Evolutionary conservation across 1,140 invertebrate genomes (phyloP).

Genomic region (Zaprionus vittiger): DNA sequence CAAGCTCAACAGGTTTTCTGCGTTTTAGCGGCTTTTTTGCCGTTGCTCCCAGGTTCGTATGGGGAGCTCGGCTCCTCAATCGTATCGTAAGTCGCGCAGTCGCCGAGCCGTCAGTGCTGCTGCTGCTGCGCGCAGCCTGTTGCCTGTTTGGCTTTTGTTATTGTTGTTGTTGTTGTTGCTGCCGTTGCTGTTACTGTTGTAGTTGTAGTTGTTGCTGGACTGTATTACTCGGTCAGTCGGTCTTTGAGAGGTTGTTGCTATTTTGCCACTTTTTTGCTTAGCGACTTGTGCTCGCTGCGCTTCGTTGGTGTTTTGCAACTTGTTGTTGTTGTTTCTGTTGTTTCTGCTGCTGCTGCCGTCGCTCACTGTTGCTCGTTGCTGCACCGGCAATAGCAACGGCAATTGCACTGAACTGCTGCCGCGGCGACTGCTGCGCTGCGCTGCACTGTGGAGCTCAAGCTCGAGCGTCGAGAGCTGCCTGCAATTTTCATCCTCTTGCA

Average conservation of each 20-base stretch:
- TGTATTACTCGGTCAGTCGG: conserved; percentile 84
- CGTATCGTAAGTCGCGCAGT: conserved; percentile 35
- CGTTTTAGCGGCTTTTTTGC: conserved; percentile 77
- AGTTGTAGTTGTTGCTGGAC: conserved; percentile 69
- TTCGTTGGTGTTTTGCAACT: conserved; percentile 66
- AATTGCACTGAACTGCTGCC: conserved; percentile 68
- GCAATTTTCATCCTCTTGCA: conserved; percentile 83
- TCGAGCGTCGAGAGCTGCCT: conserved; percentile 62
- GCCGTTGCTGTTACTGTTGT: conserved; percentile 32
- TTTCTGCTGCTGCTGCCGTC: conserved; percentile 40
- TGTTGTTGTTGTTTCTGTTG: conserved; percentile 49
- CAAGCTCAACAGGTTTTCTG: conserved; percentile 72
- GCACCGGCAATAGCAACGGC: conserved; percentile 68
- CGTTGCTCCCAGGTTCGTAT: conserved; percentile 61
- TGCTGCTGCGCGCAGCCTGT: conserved; percentile 24
- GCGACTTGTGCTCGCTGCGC: conserved; percentile 55
- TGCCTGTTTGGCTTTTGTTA: conserved; percentile 37
- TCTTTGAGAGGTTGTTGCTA: conserved; percentile 84
- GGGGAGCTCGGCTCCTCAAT: conserved; percentile 44
- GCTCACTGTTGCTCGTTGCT: conserved; percentile 24
- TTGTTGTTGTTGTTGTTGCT: conserved; percentile 31
- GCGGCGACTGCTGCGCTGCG: conserved; percentile 35
- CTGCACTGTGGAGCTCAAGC: conserved; percentile 25
- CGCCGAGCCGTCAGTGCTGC: neutral
- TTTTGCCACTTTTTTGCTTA: conserved; percentile 65